Evolutionary conservation across 1,140 invertebrate genomes (phyloP).

Genomic region (Neotoxoptera formosana): DNA sequence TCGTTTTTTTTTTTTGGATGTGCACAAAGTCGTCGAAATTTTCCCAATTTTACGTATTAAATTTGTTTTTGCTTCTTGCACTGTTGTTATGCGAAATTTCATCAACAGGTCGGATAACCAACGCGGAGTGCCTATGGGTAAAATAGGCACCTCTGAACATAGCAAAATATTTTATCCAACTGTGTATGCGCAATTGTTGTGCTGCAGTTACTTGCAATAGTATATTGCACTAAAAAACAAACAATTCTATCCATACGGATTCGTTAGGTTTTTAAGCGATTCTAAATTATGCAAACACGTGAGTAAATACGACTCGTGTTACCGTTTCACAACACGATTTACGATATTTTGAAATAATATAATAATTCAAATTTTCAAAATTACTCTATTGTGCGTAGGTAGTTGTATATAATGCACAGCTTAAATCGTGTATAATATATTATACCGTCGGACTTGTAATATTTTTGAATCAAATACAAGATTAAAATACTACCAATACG

Average conservation of each 20-base stretch:
- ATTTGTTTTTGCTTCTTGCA: neutral
- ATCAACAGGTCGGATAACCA: neutral
- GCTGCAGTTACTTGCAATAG: neutral
- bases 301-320: neutral
- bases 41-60: neutral
- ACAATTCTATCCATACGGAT: neutral
- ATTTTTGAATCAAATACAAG: neutral
- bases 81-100: neutral
- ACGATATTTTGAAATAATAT: neutral
- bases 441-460: neutral
- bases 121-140: neutral
- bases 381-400: neutral
- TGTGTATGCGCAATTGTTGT: slow-evolving; percentile 10
- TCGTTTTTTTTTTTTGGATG: neutral
- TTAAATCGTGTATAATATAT: neutral
- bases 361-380: neutral
- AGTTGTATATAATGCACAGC: neutral
- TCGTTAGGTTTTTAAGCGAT: neutral
- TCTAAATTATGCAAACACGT: slow-evolving; percentile 15
- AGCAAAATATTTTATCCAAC: neutral
- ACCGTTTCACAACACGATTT: neutral
- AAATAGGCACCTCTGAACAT: neutral
- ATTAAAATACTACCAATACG: neutral
- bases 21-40: neutral
- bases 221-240: neutral